Evolutionary conservation across 2,113 vertebrate genomes (phyloP), one percentile per base, ranked within the genome.

Genomic region (Gorsachius goisagi): DNA sequence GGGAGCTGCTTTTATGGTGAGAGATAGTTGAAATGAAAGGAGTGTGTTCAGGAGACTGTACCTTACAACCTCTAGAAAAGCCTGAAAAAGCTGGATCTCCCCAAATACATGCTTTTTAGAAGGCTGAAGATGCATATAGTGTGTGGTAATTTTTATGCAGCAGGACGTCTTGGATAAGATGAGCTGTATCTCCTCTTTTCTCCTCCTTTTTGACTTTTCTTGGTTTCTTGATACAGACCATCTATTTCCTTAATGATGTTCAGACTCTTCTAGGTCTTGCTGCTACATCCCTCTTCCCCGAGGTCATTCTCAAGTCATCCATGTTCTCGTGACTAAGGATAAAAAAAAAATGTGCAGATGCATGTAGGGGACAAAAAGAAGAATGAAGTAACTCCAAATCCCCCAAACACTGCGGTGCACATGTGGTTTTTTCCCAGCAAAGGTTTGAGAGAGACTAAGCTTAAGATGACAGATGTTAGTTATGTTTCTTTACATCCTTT

Each of bases 291-390:
- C 0, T 92, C 53, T 93, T 94, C 53, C 77, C 69, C 0, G 26
- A 85, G 83, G 83, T 69, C 53, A 62, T 93, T 84, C 35, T 81
- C 53, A 87, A 72, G n/a, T 96, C 89, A 76, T 82, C 92, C 45
- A 3, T 85, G 56, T 91, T 93, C 77, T 89, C 77, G 68, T 78
- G 90, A 87, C 86, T 92, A 75, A 93, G 69, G 66, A 64, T 86
- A 93, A 95, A 94, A 60, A 94, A 60, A 89, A 89, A 96, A 89
- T 56, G 58, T 75, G 80, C 69, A 85, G 56, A 68, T 86, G 49
- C 11, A 11, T 49, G 37, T 74, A 22, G 20, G 80, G 69, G 18
- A 69, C 35, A 75, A 50, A 94, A 86, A 56, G 30, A 76, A 64
- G 13, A 77, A 73, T 15, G 35, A 74, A 86, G 32, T 89, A 66